phyloP scores from a whole-genome alignment of 2,888 invertebrate genomes.

The Eilema griseolum region DNA sequence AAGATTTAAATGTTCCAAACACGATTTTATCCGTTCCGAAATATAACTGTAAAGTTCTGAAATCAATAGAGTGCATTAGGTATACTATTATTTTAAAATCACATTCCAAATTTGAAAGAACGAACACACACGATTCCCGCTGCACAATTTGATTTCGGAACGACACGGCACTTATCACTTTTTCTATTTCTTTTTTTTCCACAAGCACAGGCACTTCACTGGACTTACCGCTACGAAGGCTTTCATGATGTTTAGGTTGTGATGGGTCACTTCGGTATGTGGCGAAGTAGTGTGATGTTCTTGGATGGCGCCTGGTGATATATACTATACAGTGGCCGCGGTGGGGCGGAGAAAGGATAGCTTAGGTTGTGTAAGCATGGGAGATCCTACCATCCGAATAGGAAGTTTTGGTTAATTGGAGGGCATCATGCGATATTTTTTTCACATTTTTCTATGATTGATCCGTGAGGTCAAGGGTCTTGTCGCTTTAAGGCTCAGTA shows the following conservation, averaged over 20 bases:
- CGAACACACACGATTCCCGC: conserved; percentile 55
- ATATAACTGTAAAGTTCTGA: conserved; percentile 44
- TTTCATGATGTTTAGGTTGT: conserved; percentile 80
- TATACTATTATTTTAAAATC: conserved; percentile 21
- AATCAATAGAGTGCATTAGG: conserved; percentile 56
- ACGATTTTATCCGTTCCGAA: conserved; percentile 43
- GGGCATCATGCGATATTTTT: conserved; percentile 72
- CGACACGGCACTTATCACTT: conserved; percentile 79
- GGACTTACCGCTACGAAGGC: conserved; percentile 86
- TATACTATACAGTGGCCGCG: conserved; percentile 74
- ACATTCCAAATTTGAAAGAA: conserved; percentile 39
- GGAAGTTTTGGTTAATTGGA: conserved; percentile 81
- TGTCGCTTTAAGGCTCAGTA: conserved; percentile 28
- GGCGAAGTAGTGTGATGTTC: conserved; percentile 80
- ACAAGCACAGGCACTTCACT: conserved; percentile 71
- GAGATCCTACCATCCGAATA: conserved; percentile 77
- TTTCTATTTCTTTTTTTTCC: conserved; percentile 51
- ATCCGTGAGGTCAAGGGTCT: conserved; percentile 62
- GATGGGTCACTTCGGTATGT: conserved; percentile 82
- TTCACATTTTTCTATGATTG: conserved; percentile 53
- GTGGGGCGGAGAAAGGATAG: conserved; percentile 86
- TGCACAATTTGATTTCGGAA: conserved; percentile 78
- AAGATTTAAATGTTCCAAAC: conserved; percentile 15
- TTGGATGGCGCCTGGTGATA: conserved; percentile 73
- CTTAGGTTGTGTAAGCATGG: conserved; percentile 81